A percentile compares a stretch with the other conserved stretches of the same genome.
phyloP scores from a whole-genome alignment of 2,888 invertebrate species.

The Plebejus melissa region DNA sequence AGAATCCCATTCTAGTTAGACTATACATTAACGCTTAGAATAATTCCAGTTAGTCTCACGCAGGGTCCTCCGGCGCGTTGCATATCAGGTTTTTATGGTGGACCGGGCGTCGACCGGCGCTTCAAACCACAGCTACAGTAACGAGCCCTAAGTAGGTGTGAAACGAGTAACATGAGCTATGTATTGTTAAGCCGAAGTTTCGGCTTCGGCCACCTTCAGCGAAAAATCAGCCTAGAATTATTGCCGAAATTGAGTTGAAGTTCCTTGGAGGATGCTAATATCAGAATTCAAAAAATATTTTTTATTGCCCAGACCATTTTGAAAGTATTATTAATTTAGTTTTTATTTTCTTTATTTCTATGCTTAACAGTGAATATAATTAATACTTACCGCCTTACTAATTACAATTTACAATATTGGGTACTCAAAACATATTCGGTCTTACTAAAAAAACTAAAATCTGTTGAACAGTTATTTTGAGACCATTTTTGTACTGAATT shows the following conservation, averaged over 20 bases:
- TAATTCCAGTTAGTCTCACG: slow-evolving; percentile 34
- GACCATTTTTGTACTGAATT: too few species aligned
- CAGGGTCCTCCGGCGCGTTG: slow-evolving; percentile 43
- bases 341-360: too few species aligned
- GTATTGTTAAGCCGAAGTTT: background rate
- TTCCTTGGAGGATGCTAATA: too few species aligned
- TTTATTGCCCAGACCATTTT: too few species aligned
- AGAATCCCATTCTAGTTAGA: slow-evolving; percentile 22
- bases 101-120: slow-evolving; percentile 64
- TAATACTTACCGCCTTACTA: too few species aligned
- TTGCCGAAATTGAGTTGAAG: background rate
- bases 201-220: background rate
- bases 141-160: slow-evolving; percentile 71
- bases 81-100: slow-evolving; percentile 50
- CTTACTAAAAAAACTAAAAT: too few species aligned
- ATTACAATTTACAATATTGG: too few species aligned
- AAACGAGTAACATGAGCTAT: slow-evolving; percentile 50
- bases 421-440: too few species aligned
- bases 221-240: background rate
- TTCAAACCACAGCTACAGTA: slow-evolving; percentile 70
- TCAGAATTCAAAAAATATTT: too few species aligned
- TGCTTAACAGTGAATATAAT: too few species aligned
- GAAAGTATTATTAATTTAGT: too few species aligned
- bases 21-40: slow-evolving; percentile 35
- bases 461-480: too few species aligned